Conservation (phyloP, 1,140 invertebrate species). For the Meloidogyne exigua region DNA sequence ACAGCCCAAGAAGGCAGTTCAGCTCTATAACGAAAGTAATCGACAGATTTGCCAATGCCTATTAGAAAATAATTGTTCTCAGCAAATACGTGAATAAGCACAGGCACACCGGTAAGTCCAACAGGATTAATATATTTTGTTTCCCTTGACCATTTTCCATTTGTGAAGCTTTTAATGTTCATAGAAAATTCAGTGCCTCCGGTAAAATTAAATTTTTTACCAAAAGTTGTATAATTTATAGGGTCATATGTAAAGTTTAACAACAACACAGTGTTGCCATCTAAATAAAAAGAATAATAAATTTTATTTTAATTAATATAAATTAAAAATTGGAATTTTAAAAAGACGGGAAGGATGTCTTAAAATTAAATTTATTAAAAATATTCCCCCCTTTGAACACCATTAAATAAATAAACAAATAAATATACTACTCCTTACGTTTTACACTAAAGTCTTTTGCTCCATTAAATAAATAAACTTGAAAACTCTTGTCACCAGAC, state of each 20-base stretch:
- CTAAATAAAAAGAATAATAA: neutral
- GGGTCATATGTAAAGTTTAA: neutral
- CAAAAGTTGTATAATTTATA: neutral
- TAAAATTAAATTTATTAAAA: too few relatives aligned
- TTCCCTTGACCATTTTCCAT: neutral
- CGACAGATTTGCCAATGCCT: neutral
- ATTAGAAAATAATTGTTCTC: neutral
- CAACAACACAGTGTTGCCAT: neutral
- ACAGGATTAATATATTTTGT: neutral
- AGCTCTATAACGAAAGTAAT: neutral
- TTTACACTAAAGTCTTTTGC: neutral
- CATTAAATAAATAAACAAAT: neutral
- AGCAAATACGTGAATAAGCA: neutral
- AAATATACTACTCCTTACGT: neutral
- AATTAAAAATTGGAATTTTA: too few relatives aligned
- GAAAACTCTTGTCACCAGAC: neutral
- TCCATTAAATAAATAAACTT: neutral
- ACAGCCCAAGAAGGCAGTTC: constrained; percentile 1
- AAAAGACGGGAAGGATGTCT: too few relatives aligned
- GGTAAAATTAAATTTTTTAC: neutral
- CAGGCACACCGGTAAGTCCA: neutral
- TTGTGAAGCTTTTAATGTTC: neutral
- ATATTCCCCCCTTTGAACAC: too few relatives aligned
- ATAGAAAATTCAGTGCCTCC: neutral
- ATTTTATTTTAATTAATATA: too few relatives aligned